Evolutionary conservation across 2,888 invertebrate genomes (phyloP).

Genomic region (Macrophya annulata): DNA sequence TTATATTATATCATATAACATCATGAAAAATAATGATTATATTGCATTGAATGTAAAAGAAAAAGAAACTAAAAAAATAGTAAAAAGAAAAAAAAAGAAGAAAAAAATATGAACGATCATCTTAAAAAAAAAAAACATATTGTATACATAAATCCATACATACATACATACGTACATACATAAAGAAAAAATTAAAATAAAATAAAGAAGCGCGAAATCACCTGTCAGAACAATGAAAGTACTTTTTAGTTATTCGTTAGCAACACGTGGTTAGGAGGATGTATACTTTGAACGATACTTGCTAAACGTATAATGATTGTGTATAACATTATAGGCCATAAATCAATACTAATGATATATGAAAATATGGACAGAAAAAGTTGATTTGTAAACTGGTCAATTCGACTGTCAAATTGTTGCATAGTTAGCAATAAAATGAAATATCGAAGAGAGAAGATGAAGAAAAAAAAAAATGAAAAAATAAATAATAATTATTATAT

Average conservation of each 20-base stretch:
- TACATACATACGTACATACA: background rate
- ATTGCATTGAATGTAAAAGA: conserved; percentile 35
- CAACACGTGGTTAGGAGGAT: conserved; percentile 73
- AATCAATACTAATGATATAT: conserved; percentile 37
- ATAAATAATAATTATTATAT: conserved; percentile 32
- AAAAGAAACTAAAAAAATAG: too few relatives aligned
- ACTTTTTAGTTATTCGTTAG: conserved; percentile 76
- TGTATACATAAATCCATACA: conserved; percentile 28
- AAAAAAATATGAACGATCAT: background rate
- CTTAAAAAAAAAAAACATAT: background rate
- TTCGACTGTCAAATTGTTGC: conserved; percentile 53
- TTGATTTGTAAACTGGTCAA: conserved; percentile 33
- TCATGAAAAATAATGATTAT: conserved; percentile 35
- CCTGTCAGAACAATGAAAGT: conserved; percentile 77
- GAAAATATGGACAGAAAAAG: conserved; percentile 23
- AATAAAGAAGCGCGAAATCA: conserved; percentile 68
- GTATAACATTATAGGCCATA: conserved; percentile 63
- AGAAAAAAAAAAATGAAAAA: background rate
- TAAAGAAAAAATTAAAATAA: background rate
- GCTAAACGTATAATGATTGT: conserved; percentile 73
- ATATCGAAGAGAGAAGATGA: conserved; percentile 1
- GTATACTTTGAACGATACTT: conserved; percentile 74
- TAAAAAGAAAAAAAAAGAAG: background rate
- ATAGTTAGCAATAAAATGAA: conserved; percentile 55
- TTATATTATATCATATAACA: conserved; percentile 35